These are phyloP conservation scores for Netta rufina DNA, from an alignment of 2,797 vertebrate genomes.

Conservation along the genomic window DNA sequence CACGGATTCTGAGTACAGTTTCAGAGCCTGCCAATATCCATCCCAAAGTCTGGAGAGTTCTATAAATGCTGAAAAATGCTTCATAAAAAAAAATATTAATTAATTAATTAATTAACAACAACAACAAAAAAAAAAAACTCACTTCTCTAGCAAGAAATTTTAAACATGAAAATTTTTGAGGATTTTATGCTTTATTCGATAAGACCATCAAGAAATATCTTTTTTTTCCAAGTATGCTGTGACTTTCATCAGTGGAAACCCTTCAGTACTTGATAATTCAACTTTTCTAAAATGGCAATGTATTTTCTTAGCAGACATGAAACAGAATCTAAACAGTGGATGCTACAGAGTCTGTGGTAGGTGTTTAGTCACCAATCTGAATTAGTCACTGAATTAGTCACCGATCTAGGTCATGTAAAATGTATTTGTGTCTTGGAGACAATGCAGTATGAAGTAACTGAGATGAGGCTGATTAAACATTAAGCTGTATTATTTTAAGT, in stretches of 20 bases:
- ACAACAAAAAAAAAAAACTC: background rate
- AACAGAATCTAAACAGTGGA: background rate
- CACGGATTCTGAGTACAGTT: background rate
- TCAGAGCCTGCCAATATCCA: background rate
- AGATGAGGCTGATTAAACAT: background rate
- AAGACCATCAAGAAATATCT: background rate
- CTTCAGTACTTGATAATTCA: background rate
- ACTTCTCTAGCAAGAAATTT: background rate
- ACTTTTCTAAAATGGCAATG: background rate
- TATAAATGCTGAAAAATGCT: background rate
- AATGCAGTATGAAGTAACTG: background rate
- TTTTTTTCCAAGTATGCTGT: background rate
- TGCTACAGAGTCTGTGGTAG: background rate
- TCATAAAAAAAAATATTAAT: background rate
- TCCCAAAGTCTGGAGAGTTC: background rate
- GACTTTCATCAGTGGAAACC: background rate
- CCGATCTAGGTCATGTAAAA: background rate
- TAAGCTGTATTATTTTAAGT: background rate
- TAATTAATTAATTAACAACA: too few species aligned
- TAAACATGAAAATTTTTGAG: background rate
- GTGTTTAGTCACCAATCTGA: background rate
- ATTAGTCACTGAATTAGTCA: background rate
- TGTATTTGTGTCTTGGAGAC: background rate
- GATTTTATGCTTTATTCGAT: background rate
- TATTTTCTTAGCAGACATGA: background rate